phyloP scores from a whole-genome alignment of 2,888 invertebrate species.

The Machimus rusticus region DNA sequence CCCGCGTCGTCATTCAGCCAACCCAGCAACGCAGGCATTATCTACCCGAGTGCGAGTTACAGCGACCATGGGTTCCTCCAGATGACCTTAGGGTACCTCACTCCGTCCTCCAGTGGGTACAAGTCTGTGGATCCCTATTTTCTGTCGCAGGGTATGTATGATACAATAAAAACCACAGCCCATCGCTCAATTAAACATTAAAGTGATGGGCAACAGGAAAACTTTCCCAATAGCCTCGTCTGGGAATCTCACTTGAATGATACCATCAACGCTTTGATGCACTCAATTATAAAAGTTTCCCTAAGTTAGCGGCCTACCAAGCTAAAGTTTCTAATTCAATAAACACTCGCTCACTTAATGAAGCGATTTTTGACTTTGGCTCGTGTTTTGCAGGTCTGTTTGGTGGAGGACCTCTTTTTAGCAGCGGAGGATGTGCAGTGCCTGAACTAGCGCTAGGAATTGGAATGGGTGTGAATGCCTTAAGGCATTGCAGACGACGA shows the following conservation, averaged over 20 bases:
- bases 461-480: constrained; percentile 67
- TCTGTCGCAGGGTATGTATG: constrained; percentile 73
- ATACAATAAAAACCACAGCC: neutral
- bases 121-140: constrained; percentile 78
- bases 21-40: constrained; percentile 54
- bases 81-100: constrained; percentile 74
- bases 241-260: neutral
- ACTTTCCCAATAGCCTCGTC: neutral
- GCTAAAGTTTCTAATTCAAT: neutral
- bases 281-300: constrained; percentile 15
- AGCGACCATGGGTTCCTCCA: constrained; percentile 70
- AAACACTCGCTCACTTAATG: neutral
- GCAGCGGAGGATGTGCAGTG: constrained; percentile 57
- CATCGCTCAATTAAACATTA: neutral
- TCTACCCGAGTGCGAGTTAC: constrained; percentile 60
- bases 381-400: constrained; percentile 57
- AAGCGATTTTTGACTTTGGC: constrained; percentile 40
- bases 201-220: neutral
- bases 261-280: neutral
- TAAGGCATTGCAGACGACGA: constrained; percentile 92
- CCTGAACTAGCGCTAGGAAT: constrained; percentile 62
- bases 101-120: constrained; percentile 70
- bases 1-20: constrained; percentile 35
- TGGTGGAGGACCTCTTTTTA: constrained; percentile 61
- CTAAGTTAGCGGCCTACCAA: neutral